These are phyloP conservation scores for Troides aeacus DNA, from an alignment of 2,888 invertebrate genomes.

Conservation along the genomic window DNA sequence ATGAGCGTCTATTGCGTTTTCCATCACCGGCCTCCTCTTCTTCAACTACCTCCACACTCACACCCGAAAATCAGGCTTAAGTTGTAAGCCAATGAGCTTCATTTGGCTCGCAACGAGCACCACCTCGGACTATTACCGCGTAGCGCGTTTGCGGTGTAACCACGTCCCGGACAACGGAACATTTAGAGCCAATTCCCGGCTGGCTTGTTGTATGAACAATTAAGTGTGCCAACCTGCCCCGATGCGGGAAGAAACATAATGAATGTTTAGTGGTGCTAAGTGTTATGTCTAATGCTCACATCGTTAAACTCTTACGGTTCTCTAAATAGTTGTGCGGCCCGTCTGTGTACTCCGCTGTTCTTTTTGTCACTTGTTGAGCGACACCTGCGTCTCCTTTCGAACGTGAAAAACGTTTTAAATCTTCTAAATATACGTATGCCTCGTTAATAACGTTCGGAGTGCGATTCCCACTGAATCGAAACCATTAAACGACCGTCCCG, in stretches of 20 bases:
- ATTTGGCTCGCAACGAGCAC: slow-evolving; percentile 50
- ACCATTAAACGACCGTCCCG: slow-evolving; percentile 61
- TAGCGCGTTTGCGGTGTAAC: slow-evolving; percentile 64
- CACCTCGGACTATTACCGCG: slow-evolving; percentile 52
- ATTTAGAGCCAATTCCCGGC: slow-evolving; percentile 75
- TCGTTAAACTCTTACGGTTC: slow-evolving; percentile 37
- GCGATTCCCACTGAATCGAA: slow-evolving; percentile 61
- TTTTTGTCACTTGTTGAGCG: slow-evolving; percentile 32
- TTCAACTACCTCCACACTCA: slow-evolving; percentile 32
- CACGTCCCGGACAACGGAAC: slow-evolving; percentile 67
- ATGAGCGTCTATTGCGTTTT: slow-evolving; percentile 72
- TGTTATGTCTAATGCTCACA: slow-evolving; percentile 52
- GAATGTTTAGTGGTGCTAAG: slow-evolving; percentile 66
- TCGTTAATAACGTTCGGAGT: slow-evolving; percentile 55
- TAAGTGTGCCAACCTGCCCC: slow-evolving; percentile 70
- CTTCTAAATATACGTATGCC: slow-evolving; percentile 31
- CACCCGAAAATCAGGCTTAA: slow-evolving; percentile 50
- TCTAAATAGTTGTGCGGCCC: slow-evolving; percentile 24
- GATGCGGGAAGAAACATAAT: slow-evolving; percentile 68
- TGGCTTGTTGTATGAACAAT: slow-evolving; percentile 79
- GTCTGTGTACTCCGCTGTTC: slow-evolving; percentile 27
- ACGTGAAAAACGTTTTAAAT: slow-evolving; percentile 30
- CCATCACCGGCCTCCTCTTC: slow-evolving; percentile 57
- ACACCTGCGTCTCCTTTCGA: slow-evolving; percentile 6
- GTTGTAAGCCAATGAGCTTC: slow-evolving; percentile 51